Base-by-base conservation (phyloP, 1,140 invertebrate genomes). In the Drosophila azteca region DNA sequence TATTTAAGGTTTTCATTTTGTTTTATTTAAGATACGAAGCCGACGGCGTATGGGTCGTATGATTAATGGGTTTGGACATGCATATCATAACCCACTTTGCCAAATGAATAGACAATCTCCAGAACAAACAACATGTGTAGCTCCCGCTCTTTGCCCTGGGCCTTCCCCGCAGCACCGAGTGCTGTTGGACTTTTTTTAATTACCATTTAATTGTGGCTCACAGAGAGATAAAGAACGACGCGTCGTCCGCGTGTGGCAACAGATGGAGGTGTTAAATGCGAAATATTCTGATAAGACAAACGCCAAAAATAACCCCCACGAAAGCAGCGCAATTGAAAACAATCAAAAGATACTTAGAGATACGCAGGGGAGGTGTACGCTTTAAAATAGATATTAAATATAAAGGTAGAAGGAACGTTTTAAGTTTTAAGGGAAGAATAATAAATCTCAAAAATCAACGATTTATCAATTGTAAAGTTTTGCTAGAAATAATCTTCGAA, bases 261-360 rank as follows among this genome's bases (percentile, higher is more conserved):
- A 65, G 31, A 45, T 54, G 59, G 53, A 65, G 65, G 52, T 83
- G 43, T 31, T 29, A 51, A 63, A 57, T 67, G 57, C 9, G 55
- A 64, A 62, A 35, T 45, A 35, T 45, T 59, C 65, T 78, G 72
- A 77, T 80, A 69, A 79, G 45, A 70, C 72, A 69, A 69, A 31
- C 13, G 46, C 45, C 17, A 55, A 63, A 45, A 51, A 73, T 73
- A 60, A 2, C 17, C 17, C 11, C 1, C 43, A 46, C 7, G 26
- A 61, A 39, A 20, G n/a, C 41, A 80, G 48, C 41, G 58, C 26
- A 26, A 26, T 26, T 26, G 4, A 55, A 74, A 70, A 62, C 64
- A 87, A 87, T 87, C 67, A 87, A 87, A 87, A 60, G 17, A 7
- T 57, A 72, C 70, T 87, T 69, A 35, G 46, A 66, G 66, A 68